phyloP scores from a whole-genome alignment of 2,888 invertebrate species.

The Exephanes ischioxanthus region DNA sequence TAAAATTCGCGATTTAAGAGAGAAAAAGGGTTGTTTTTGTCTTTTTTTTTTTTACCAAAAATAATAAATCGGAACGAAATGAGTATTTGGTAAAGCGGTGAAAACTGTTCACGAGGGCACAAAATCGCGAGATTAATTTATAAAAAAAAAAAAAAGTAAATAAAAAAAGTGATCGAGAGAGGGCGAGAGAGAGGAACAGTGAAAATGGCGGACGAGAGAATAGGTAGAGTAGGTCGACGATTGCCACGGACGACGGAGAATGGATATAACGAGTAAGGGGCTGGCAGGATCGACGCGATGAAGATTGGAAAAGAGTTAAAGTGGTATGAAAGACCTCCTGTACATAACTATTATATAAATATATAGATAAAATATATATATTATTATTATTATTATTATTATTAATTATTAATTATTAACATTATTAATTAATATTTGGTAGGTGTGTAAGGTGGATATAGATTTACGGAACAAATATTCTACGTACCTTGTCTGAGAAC shows the following conservation, averaged over 20 bases:
- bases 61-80: not conserved
- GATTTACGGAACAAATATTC: conserved; percentile 79
- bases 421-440: conserved; percentile 80
- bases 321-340: conserved; percentile 80
- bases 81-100: conserved; percentile 15
- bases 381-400: conserved; percentile 79
- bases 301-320: conserved; percentile 58
- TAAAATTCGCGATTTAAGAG: not conserved
- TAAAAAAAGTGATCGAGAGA: conserved; percentile 45
- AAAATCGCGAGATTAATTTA: conserved; percentile 68
- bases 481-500: conserved; percentile 81
- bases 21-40: conserved; percentile 10
- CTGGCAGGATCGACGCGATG: conserved; percentile 47
- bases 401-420: conserved; percentile 73
- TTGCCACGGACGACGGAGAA: conserved; percentile 63
- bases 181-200: conserved; percentile 56
- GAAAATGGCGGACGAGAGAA: conserved; percentile 61
- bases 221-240: conserved; percentile 70
- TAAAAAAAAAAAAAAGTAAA: conserved; percentile 35
- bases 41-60: conserved; percentile 14
- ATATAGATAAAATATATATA: conserved; percentile 75
- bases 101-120: conserved; percentile 69
- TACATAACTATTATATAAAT: conserved; percentile 82
- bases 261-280: conserved; percentile 38
- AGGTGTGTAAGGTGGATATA: conserved; percentile 82